These are phyloP conservation scores for Parasteatoda tepidariorum DNA, from an alignment of 1,140 invertebrate genomes.

Conservation along the genomic window DNA sequence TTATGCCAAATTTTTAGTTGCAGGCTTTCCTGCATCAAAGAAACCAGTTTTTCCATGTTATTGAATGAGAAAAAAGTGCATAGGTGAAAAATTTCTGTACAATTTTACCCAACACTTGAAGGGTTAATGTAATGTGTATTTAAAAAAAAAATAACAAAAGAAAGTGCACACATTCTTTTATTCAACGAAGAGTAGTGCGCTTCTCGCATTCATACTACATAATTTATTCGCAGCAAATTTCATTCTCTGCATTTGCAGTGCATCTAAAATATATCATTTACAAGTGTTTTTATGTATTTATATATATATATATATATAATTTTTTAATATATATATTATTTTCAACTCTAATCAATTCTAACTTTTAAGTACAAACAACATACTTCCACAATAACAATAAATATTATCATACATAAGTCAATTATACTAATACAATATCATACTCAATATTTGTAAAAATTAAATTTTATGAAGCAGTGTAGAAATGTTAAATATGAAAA, in stretches of 20 bases:
- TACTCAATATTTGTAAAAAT: not conserved
- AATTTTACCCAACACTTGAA: too few species aligned
- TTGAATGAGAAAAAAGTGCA: too few species aligned
- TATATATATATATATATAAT: slow-evolving; percentile 41
- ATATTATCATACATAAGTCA: slow-evolving; percentile 52
- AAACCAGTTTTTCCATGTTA: too few species aligned
- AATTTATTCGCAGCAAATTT: slow-evolving; percentile 59
- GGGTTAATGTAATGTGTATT: not conserved
- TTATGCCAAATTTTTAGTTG: too few species aligned
- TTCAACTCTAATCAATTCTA: slow-evolving; percentile 43
- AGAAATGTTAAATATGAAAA: not conserved
- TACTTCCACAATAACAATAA: slow-evolving; percentile 52
- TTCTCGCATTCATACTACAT: slow-evolving; percentile 42
- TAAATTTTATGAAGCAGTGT: not conserved
- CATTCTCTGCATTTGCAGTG: slow-evolving; percentile 45
- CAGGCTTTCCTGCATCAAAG: too few species aligned
- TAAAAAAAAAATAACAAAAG: not conserved
- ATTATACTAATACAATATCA: not conserved
- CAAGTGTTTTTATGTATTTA: slow-evolving; percentile 40
- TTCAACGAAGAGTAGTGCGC: slow-evolving; percentile 49
- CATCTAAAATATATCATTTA: slow-evolving; percentile 57
- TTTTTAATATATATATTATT: slow-evolving; percentile 50
- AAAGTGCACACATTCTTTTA: slow-evolving; percentile 52
- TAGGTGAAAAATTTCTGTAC: too few species aligned
- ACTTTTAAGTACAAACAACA: slow-evolving; percentile 59